Evolutionary conservation across 2,797 vertebrate species (phyloP).

Genomic region (Ciconia nigra): DNA sequence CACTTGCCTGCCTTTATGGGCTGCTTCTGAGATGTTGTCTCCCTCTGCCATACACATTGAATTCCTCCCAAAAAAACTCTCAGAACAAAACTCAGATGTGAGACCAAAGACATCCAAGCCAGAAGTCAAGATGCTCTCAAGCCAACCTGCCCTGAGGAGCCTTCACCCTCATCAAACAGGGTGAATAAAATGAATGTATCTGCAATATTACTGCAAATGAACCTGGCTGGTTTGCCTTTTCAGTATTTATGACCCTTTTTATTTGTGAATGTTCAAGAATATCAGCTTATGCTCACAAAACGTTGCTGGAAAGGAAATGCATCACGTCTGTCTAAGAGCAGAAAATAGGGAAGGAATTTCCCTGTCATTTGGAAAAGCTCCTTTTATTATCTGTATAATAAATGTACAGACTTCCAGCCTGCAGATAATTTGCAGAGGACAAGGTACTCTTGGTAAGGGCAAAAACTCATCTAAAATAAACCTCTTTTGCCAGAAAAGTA

Average conservation of each 20-base stretch:
- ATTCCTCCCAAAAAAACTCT: background rate
- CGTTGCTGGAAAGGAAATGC: background rate
- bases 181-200: background rate
- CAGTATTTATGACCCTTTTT: background rate
- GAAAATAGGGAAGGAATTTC: background rate
- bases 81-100: background rate
- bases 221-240: background rate
- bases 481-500: background rate
- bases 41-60: background rate
- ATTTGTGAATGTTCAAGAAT: background rate
- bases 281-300: background rate
- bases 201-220: background rate
- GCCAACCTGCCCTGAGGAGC: accelerated
- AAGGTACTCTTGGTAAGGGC: background rate
- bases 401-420: background rate
- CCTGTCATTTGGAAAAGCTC: background rate
- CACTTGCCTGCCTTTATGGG: background rate
- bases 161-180: background rate
- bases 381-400: background rate
- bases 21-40: background rate
- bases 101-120: background rate
- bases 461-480: slow-evolving; percentile 11
- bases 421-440: background rate
- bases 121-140: background rate
- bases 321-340: background rate